Evolutionary conservation across 2,888 invertebrate species (phyloP), one percentile per base, ranked within the genome.

Genomic region (Tinea pellionella): DNA sequence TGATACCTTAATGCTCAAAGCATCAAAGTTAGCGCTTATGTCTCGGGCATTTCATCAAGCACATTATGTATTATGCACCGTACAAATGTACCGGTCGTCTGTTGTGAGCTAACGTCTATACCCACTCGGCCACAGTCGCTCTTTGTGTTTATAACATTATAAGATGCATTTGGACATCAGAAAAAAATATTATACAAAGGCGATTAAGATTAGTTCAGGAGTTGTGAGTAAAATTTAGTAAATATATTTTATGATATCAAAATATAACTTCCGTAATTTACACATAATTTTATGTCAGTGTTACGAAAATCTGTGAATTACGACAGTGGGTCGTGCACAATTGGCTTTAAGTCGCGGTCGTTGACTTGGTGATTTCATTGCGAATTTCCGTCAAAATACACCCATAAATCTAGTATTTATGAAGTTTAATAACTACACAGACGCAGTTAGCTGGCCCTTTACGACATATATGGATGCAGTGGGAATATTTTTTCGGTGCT

Each of bases 341-440:
- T 32, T 32, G 32, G 24, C 12, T 15, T 53, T 24, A 53, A 57
- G 57, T 32, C 30, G n/a, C 53, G 53, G 53, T 53, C 53, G 32
- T 32, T 57, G 57, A 32, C 57, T 30, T 16, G 32, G 57, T 16
- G 32, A 57, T 57, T 57, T 57, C 32, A 32, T 57, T 57, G 57
- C 57, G 18, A 57, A 32, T 57, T 32, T 57, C 32, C 13, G 30
- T 32, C 32, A 3, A 18, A 53, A 57, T 30, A 57, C 32, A 57
- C n/a, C 15, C 15, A 57, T 57, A 57, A 57, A 57, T 57, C 57
- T 57, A 57, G 57, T 13, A 57, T 57, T 57, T 57, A 57, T 32
- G 57, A 57, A 57, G 19, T 57, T 57, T 32, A 57, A 32, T 13
- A n/a, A n/a, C n/a, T n/a, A n/a, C 32, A 15, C 13, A 16, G 41